A percentile compares a stretch with the other conserved stretches of the same genome.
phyloP scores from a whole-genome alignment of 2,888 invertebrate genomes.

The Eudemis profundana region DNA sequence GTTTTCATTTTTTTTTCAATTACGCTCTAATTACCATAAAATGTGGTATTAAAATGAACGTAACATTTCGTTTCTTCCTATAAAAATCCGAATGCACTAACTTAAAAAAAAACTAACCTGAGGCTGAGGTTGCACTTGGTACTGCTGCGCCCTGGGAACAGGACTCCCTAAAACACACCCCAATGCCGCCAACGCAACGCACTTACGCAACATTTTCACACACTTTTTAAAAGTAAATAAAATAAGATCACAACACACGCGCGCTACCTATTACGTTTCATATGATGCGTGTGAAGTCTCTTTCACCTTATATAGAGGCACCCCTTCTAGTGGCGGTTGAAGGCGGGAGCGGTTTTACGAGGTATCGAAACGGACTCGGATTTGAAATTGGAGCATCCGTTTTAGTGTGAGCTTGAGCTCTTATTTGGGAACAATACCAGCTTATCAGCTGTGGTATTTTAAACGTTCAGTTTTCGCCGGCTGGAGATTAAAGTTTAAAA shows the following conservation, averaged over 20 bases:
- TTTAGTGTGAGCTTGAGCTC: conserved; percentile 20
- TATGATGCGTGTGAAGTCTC: conserved; percentile 68
- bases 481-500: not conserved
- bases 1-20: too few species aligned
- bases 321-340: conserved; percentile 70
- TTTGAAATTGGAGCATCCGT: conserved; percentile 43
- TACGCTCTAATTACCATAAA: too few species aligned
- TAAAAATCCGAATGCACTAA: not conserved
- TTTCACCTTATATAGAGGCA: conserved; percentile 79
- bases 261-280: conserved; percentile 68
- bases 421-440: conserved; percentile 21
- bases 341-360: conserved; percentile 62
- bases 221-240: conserved; percentile 58
- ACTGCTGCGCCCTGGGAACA: conserved; percentile 61
- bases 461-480: not conserved
- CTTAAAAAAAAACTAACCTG: conserved; percentile 63
- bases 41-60: not conserved
- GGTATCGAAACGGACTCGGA: conserved; percentile 48
- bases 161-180: conserved; percentile 71
- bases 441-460: not conserved
- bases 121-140: conserved; percentile 70
- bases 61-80: not conserved
- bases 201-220: conserved; percentile 76
- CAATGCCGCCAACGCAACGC: conserved; percentile 71
- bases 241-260: conserved; percentile 69